phyloP scores from a whole-genome alignment of 1,140 invertebrate species.

The Anoplophora glabripennis region DNA sequence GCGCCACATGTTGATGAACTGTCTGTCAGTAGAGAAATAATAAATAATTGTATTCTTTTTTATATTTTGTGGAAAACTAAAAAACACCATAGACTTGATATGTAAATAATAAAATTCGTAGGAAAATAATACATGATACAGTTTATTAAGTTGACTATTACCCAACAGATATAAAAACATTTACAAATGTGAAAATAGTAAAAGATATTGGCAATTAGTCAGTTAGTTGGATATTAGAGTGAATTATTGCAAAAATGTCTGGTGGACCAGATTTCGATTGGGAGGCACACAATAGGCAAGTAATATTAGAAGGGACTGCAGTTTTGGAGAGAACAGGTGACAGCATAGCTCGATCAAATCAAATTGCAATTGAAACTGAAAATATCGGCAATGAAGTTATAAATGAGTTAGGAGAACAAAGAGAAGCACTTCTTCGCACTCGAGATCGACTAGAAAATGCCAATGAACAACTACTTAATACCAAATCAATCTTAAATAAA shows the following conservation, averaged over 20 bases:
- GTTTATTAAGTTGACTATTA: no score
- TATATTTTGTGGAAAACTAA: no score
- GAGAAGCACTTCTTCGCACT: conserved; percentile 51
- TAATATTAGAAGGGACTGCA: conserved; percentile 57
- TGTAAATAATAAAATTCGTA: no score
- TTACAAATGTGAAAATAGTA: no score
- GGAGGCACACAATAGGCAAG: conserved; percentile 54
- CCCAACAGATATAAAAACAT: no score
- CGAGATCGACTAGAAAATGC: conserved; percentile 51
- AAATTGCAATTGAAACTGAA: conserved; percentile 75
- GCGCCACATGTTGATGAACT: no score
- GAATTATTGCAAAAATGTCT: not conserved
- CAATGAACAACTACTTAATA: conserved; percentile 49
- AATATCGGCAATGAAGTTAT: conserved; percentile 73
- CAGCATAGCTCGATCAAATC: conserved; percentile 67
- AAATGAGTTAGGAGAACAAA: conserved; percentile 49
- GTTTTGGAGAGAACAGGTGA: conserved; percentile 63
- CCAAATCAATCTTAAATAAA: conserved; percentile 46
- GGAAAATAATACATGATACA: no score
- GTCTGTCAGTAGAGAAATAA: no score
- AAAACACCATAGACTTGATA: no score
- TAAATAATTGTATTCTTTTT: no score
- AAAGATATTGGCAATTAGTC: no score
- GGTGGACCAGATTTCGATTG: conserved; percentile 41
- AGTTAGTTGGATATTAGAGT: no score